phyloP scores from a whole-genome alignment of 2,888 invertebrate species.

The Thelaira solivaga region DNA sequence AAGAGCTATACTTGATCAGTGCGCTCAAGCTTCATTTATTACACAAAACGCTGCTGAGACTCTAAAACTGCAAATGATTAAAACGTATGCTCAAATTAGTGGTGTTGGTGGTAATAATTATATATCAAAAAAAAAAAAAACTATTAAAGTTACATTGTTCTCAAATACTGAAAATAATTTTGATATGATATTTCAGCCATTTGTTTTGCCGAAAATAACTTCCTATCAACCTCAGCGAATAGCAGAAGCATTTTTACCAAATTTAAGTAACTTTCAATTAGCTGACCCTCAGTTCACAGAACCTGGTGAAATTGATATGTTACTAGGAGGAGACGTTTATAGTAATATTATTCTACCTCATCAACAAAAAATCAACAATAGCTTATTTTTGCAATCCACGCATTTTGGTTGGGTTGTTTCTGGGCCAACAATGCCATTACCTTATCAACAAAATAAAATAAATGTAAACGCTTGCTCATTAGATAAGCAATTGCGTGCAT shows the following conservation, averaged over 20 bases:
- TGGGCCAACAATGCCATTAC: constrained; percentile 1
- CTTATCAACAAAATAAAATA: background rate
- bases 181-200: constrained; percentile 5
- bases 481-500: constrained; percentile 1
- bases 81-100: constrained; percentile 10
- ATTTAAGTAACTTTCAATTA: background rate
- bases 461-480: constrained; percentile 25
- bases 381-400: constrained; percentile 29
- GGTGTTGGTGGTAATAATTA: constrained; percentile 15
- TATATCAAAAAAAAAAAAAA: background rate
- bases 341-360: constrained; percentile 30
- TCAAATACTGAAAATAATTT: constrained; percentile 10
- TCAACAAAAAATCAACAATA: constrained; percentile 21
- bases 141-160: background rate
- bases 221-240: background rate
- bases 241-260: background rate
- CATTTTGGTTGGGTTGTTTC: constrained; percentile 47
- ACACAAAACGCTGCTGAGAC: constrained; percentile 20
- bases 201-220: constrained; percentile 14
- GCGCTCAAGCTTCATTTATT: constrained; percentile 32
- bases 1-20: constrained; percentile 41
- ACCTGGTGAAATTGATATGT: constrained; percentile 26
- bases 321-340: constrained; percentile 38
- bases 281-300: constrained; percentile 26
- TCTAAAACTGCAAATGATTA: background rate